Evolutionary conservation across 2,888 invertebrate species (phyloP), one percentile per base, ranked within the genome.

Genomic region (Iselma pallidipennis): DNA sequence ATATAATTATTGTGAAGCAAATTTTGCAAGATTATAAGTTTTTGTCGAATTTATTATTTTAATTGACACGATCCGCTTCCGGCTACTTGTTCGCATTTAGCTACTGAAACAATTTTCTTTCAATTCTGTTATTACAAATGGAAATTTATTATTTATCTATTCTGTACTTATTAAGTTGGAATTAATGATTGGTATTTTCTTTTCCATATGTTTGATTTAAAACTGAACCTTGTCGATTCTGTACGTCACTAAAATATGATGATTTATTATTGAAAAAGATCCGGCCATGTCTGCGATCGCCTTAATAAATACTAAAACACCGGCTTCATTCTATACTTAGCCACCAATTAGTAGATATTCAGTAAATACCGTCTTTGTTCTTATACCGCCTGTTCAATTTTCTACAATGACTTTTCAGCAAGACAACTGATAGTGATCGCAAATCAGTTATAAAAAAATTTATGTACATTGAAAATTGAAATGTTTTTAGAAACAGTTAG

Each of bases 371-470:
- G 55, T 37, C 61, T 66, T 67, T 67, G 65, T 67, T 64, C 60
- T 65, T 59, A n/a, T n/a, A 56, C 69, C 67, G 63, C 57, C 49
- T 49, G 54, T 54, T 65, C 61, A 65, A 68, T 68, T 66, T 65
- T 66, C 64, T 65, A 59, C 66, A 65, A 68, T 68, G 66, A 65
- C 68, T 67, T 57, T 67, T 55, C 63, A 63, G 57, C 59, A 55
- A 52, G 52, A 42, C 28, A 50, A 54, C 52, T 50, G 61, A 57
- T 57, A 65, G 52, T 49, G 29, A 59, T 63, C 63, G 42, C 21
- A 5, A n/a, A n/a, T n/a, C n/a, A 51, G 12, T 42, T 19, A 23
- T 48, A 54, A 14, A 49, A 25, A 26, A 45, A 21, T 49, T 21
- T 53, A 5, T 23, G 16, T 23, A 31, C 48, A 48, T 48, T 58